These are phyloP conservation scores for Psammodynastes pulverulentus DNA, from an alignment of 2,113 vertebrate genomes.

Conservation along the genomic window DNA sequence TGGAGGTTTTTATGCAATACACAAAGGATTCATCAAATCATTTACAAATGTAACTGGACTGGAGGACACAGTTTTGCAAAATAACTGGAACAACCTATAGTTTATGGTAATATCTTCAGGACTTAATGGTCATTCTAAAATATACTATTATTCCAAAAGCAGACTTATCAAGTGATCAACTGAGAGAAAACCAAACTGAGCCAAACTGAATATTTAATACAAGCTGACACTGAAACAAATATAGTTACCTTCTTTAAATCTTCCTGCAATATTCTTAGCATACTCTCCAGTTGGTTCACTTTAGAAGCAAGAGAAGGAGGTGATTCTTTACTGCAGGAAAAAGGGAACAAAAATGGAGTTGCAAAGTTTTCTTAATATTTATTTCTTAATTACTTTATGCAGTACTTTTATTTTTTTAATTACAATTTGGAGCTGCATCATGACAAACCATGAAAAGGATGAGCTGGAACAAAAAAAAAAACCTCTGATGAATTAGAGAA, in stretches of 20 bases:
- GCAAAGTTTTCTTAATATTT: neutral
- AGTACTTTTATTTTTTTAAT: neutral
- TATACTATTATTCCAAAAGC: neutral
- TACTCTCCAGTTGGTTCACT: slow-evolving; percentile 88
- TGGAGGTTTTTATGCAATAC: neutral
- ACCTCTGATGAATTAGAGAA: neutral
- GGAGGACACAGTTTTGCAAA: neutral
- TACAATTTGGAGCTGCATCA: neutral
- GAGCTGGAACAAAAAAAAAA: neutral
- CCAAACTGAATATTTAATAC: neutral
- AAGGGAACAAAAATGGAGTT: slow-evolving; percentile 15
- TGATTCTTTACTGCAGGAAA: slow-evolving; percentile 78
- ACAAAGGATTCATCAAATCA: neutral
- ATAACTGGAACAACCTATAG: neutral
- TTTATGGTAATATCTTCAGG: neutral
- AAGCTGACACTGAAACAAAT: neutral
- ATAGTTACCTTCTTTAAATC: slow-evolving; percentile 86
- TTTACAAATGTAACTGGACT: neutral
- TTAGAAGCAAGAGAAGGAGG: slow-evolving; percentile 86
- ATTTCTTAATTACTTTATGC: neutral
- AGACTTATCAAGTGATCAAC: neutral
- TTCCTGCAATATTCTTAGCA: slow-evolving; percentile 90
- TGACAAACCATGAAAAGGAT: neutral
- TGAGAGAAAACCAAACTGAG: neutral
- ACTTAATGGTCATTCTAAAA: neutral